These are phyloP conservation scores for Drosophila saltans DNA, from an alignment of 1,140 invertebrate genomes.

Conservation along the genomic window DNA sequence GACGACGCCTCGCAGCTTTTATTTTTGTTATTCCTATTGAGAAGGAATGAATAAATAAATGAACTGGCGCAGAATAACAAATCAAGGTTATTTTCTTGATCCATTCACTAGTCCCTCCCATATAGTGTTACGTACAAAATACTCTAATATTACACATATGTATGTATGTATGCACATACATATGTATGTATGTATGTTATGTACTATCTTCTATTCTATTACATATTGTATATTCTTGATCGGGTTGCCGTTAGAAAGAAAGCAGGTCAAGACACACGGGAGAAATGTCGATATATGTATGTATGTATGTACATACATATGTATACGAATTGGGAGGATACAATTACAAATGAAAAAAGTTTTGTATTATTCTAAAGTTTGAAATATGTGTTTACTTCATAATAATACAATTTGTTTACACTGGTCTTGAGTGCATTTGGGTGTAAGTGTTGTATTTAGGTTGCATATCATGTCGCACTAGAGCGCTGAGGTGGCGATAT, in stretches of 20 bases:
- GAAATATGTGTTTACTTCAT: slow-evolving; percentile 12
- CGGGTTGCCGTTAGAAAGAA: too few species aligned
- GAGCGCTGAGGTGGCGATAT: background rate
- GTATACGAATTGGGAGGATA: too few species aligned
- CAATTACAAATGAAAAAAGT: too few species aligned
- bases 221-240: too few species aligned
- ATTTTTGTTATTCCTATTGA: slow-evolving; percentile 25
- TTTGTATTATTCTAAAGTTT: background rate
- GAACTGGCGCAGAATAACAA: slow-evolving; percentile 33
- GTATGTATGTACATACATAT: too few species aligned
- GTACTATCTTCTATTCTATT: too few species aligned
- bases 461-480: background rate
- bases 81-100: slow-evolving; percentile 46
- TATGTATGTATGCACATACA: too few species aligned
- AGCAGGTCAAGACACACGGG: too few species aligned
- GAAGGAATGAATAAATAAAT: slow-evolving; percentile 7
- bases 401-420: slow-evolving; percentile 28
- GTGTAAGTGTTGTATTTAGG: slow-evolving; percentile 3
- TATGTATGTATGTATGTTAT: too few species aligned
- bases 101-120: background rate
- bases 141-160: slow-evolving; percentile 3
- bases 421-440: background rate
- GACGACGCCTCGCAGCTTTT: slow-evolving; percentile 21
- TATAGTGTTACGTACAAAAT: slow-evolving; percentile 24
- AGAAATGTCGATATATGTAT: too few species aligned